Conservation (phyloP, 2,888 invertebrate species). For the Podabrus alpinus region DNA sequence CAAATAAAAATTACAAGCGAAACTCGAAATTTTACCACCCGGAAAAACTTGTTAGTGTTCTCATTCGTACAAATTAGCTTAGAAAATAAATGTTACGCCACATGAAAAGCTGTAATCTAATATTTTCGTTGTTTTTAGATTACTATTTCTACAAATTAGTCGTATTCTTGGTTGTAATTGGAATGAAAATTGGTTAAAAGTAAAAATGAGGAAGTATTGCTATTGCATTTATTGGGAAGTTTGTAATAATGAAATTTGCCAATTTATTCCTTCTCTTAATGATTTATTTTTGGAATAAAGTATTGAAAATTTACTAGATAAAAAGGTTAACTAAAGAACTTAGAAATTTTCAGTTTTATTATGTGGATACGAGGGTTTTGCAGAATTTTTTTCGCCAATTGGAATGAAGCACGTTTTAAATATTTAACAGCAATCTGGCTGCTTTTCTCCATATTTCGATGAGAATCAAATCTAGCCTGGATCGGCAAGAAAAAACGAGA, state of each 20-base stretch:
- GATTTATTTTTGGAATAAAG: slow-evolving; percentile 48
- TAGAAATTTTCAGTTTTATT: slow-evolving; percentile 51
- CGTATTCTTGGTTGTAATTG: slow-evolving; percentile 38
- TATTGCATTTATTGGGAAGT: slow-evolving; percentile 45
- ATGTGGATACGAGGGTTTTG: slow-evolving; percentile 58
- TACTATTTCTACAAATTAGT: slow-evolving; percentile 49
- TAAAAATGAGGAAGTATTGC: slow-evolving; percentile 37
- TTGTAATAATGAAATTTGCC: slow-evolving; percentile 37
- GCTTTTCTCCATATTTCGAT: slow-evolving; percentile 41
- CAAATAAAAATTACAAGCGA: too few species aligned
- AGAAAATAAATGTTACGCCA: too few species aligned
- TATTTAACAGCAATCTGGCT: slow-evolving; percentile 53
- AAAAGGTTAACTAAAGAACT: background rate
- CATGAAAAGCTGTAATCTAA: too few species aligned
- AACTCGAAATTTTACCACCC: too few species aligned
- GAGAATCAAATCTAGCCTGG: slow-evolving; percentile 20
- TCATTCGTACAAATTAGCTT: too few species aligned
- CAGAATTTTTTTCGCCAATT: slow-evolving; percentile 51
- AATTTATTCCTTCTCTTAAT: slow-evolving; percentile 39
- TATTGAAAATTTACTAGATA: slow-evolving; percentile 22
- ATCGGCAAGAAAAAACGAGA: slow-evolving; percentile 37
- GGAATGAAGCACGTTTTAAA: slow-evolving; percentile 50
- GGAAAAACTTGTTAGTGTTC: too few species aligned
- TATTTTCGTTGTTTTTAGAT: slow-evolving; percentile 35
- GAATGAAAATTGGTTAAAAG: slow-evolving; percentile 11